These are phyloP conservation scores for Melieria omissa DNA, from an alignment of 2,888 invertebrate species.

Conservation along the genomic window DNA sequence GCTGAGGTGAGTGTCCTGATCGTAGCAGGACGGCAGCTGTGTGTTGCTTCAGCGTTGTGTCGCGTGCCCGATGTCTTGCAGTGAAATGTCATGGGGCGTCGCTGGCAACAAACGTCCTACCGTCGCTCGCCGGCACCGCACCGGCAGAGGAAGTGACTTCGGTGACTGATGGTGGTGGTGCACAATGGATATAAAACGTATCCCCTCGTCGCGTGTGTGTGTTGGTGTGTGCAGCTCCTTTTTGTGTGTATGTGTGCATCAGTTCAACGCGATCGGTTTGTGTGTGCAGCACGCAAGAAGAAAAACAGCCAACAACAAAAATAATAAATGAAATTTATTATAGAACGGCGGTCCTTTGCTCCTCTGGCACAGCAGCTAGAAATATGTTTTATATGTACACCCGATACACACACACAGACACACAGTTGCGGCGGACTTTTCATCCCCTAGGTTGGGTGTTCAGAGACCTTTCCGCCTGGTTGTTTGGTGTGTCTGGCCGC, in stretches of 20 bases:
- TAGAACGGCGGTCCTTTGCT: too few species aligned
- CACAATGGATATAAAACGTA: conserved; percentile 31
- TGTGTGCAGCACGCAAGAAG: conserved; percentile 20
- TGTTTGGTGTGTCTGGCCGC: too few species aligned
- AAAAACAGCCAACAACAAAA: too few species aligned
- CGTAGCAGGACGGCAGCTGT: conserved; percentile 64
- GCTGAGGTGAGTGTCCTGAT: conserved; percentile 44
- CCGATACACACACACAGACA: conserved; percentile 43
- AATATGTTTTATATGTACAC: too few species aligned
- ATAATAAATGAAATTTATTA: too few species aligned
- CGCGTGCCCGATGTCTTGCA: conserved; percentile 73
- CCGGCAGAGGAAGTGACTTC: conserved; percentile 59
- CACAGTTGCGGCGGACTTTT: conserved; percentile 53
- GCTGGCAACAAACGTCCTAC: conserved; percentile 51
- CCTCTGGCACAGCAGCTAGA: too few species aligned
- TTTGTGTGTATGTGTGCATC: conserved; percentile 23
- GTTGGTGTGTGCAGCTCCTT: neutral
- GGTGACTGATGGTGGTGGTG: conserved; percentile 56
- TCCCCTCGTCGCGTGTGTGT: neutral
- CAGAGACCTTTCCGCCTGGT: conserved; percentile 16
- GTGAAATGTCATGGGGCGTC: conserved; percentile 69
- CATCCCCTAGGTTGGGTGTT: conserved; percentile 61
- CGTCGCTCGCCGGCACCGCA: conserved; percentile 40
- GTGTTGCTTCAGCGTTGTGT: conserved; percentile 71
- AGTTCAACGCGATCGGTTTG: neutral